Evolutionary conservation across 2,888 invertebrate species (phyloP).

Genomic region (Macrophya alboannulata): DNA sequence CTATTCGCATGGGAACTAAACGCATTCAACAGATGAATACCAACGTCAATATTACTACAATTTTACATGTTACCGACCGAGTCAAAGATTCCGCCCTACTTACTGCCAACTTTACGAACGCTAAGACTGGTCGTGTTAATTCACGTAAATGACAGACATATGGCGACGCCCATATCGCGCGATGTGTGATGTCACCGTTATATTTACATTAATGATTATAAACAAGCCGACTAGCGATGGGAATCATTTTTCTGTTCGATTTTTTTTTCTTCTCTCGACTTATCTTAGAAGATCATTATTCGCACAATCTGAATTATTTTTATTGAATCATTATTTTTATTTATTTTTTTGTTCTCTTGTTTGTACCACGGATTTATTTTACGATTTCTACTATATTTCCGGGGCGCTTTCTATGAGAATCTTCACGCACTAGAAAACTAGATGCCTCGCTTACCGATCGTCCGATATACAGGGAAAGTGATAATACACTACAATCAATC

Average conservation of each 20-base stretch:
- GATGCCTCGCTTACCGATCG: not conserved
- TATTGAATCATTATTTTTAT: not conserved
- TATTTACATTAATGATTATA: not conserved
- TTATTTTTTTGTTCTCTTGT: not conserved
- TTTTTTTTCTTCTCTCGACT: not conserved
- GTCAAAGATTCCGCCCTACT: not conserved
- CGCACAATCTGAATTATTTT: not conserved
- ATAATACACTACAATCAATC: not conserved
- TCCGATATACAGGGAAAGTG: not conserved
- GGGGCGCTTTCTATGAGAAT: not conserved
- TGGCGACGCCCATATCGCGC: conserved; percentile 25
- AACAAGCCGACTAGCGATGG: not conserved
- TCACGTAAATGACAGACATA: not conserved
- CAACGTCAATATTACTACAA: conserved; percentile 11
- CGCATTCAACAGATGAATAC: conserved; percentile 48
- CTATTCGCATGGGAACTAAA: not conserved
- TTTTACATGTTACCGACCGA: conserved; percentile 19
- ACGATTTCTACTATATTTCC: not conserved
- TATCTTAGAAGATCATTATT: not conserved
- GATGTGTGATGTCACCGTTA: conserved; percentile 41
- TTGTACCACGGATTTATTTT: not conserved
- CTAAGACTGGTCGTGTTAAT: not conserved
- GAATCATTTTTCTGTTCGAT: not conserved
- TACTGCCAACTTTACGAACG: not conserved
- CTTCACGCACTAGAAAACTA: not conserved